phyloP scores from a whole-genome alignment of 2,113 vertebrate genomes.

The Blennius ocellaris region DNA sequence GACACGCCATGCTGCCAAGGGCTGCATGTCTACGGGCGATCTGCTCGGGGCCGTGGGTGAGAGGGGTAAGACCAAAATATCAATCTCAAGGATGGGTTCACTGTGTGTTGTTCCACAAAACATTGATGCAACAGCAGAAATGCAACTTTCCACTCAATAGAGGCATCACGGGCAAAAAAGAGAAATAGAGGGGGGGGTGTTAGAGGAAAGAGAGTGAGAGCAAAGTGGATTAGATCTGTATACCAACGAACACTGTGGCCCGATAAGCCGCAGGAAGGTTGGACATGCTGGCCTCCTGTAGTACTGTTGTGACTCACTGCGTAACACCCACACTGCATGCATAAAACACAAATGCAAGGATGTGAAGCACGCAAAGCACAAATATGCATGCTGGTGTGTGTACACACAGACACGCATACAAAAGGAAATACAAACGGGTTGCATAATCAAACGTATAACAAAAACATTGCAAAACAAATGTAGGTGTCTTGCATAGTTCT shows the following conservation, averaged over 20 bases:
- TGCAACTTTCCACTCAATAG: conserved; percentile 8
- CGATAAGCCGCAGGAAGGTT: conserved; percentile 56
- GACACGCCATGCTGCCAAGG: conserved; percentile 34
- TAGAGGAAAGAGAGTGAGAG: conserved; percentile 37
- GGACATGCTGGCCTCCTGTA: conserved; percentile 54
- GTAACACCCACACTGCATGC: conserved; percentile 33
- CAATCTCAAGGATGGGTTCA: conserved; percentile 44
- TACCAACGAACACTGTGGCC: conserved; percentile 52
- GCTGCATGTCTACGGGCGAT: conserved; percentile 37
- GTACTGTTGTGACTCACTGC: conserved; percentile 42
- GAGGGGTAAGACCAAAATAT: conserved; percentile 49
- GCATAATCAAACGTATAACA: conserved; percentile 14
- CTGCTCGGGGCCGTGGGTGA: conserved; percentile 12
- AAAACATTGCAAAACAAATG: conserved; percentile 4
- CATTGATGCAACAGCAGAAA: not conserved
- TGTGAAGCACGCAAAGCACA: not conserved
- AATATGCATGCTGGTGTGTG: not conserved
- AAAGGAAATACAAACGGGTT: conserved; percentile 45
- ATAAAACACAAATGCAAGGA: not conserved
- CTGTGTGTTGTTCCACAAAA: conserved; percentile 49
- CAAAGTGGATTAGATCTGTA: conserved; percentile 74
- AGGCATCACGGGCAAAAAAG: conserved; percentile 7
- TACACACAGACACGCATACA: not conserved
- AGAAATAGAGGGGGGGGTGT: conserved; percentile 9
- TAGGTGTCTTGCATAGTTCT: conserved; percentile 8